Evolutionary conservation across 2,888 invertebrate genomes (phyloP).

Genomic region (Pachycephus smyrnensis): DNA sequence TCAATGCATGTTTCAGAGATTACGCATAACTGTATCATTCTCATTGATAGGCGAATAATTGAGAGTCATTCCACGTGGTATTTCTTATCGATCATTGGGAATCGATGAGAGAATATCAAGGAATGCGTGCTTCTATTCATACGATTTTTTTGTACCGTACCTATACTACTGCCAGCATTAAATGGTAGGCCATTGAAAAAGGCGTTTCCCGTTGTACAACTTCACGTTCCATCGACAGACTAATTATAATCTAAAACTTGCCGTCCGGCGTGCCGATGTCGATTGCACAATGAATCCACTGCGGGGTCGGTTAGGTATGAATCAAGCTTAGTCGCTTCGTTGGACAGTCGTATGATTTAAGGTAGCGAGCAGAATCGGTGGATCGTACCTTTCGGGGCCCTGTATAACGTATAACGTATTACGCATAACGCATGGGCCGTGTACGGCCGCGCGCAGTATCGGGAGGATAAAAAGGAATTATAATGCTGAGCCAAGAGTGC

Average conservation of each 20-base stretch:
- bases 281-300: slow-evolving; percentile 3
- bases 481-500: slow-evolving; percentile 21
- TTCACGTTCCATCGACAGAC: neutral
- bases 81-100: neutral
- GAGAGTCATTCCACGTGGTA: neutral
- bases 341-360: slow-evolving; percentile 57
- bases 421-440: slow-evolving; percentile 22
- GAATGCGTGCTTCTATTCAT: neutral
- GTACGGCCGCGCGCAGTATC: slow-evolving; percentile 26
- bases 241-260: neutral
- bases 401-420: slow-evolving; percentile 28
- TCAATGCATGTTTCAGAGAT: neutral
- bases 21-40: neutral
- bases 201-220: neutral
- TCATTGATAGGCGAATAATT: neutral
- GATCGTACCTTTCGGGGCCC: slow-evolving; percentile 19
- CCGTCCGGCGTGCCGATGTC: slow-evolving; percentile 5
- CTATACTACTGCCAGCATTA: neutral
- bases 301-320: slow-evolving; percentile 40
- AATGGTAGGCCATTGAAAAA: neutral
- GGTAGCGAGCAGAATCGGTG: slow-evolving; percentile 27
- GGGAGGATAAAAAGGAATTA: slow-evolving; percentile 34
- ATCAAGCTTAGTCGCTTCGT: slow-evolving; percentile 56
- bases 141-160: neutral
- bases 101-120: neutral